Conservation (phyloP, 2,113 vertebrate genomes). For the Brachyhypopomus gauderio region DNA sequence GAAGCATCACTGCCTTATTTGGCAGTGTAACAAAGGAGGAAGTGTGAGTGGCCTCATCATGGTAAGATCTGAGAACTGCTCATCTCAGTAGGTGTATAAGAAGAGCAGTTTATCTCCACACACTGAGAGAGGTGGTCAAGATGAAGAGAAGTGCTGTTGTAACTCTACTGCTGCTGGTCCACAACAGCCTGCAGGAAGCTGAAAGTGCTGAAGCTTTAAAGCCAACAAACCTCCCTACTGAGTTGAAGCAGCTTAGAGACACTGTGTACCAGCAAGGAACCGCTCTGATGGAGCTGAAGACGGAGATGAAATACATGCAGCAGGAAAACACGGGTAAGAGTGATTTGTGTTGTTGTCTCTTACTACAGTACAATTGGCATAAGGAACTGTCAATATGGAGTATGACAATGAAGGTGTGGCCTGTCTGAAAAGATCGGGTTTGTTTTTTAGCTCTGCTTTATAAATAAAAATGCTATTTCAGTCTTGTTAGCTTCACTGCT, state of each 20-base stretch:
- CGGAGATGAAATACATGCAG: neutral
- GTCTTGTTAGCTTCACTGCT: no score
- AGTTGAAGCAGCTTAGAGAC: conserved; percentile 4
- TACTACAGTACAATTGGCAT: no score
- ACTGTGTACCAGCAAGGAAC: neutral
- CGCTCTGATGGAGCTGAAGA: neutral
- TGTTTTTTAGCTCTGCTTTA: neutral
- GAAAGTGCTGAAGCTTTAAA: neutral
- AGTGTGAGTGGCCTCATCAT: neutral
- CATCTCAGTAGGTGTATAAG: neutral
- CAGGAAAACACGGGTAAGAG: neutral
- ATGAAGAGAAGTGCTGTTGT: neutral
- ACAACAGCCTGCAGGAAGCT: neutral
- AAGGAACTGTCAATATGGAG: neutral
- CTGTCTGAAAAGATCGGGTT: no score
- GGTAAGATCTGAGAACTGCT: neutral
- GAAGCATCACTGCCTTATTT: neutral
- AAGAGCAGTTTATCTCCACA: neutral
- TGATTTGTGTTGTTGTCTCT: no score
- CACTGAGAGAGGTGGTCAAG: neutral
- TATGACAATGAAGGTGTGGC: neutral
- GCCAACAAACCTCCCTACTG: neutral
- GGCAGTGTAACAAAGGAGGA: neutral
- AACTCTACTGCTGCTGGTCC: neutral
- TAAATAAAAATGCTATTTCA: neutral